A percentile compares a stretch with the other conserved stretches of the same genome.
Conservation (phyloP, 2,113 vertebrate genomes). For the Campylomormyrus numenius region DNA sequence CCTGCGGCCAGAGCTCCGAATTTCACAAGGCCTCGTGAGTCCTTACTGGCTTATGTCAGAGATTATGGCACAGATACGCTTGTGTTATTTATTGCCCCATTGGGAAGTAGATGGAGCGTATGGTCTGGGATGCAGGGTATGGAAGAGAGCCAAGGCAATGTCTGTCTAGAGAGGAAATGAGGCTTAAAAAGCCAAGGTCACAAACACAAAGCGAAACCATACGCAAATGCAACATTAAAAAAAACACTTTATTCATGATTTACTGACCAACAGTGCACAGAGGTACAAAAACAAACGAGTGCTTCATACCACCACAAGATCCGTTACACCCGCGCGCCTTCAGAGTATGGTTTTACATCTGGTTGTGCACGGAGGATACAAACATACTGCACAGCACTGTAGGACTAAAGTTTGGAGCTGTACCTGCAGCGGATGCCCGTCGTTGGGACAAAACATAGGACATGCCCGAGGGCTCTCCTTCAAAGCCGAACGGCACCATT, state of each 20-base stretch:
- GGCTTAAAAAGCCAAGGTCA: not conserved
- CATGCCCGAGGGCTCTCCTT: not conserved
- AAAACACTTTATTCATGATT: constrained; percentile 19
- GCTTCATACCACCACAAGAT: not conserved
- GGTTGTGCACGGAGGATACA: not conserved
- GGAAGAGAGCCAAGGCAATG: not conserved
- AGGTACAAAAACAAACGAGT: constrained; percentile 12
- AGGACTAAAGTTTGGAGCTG: not conserved
- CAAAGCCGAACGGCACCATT: not conserved
- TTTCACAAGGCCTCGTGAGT: not conserved
- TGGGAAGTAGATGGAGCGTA: not conserved
- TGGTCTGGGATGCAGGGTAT: not conserved
- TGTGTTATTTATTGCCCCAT: not conserved
- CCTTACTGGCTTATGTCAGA: not conserved
- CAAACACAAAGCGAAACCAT: not conserved
- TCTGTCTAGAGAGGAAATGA: not conserved
- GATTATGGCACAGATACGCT: not conserved
- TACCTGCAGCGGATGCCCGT: not conserved
- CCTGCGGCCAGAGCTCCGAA: not conserved
- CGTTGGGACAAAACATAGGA: not conserved
- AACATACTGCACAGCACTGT: not conserved
- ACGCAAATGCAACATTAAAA: constrained; percentile 9
- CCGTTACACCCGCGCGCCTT: not conserved
- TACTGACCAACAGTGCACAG: constrained; percentile 19
- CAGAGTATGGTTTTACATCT: not conserved